phyloP scores from a whole-genome alignment of 2,113 vertebrate genomes.

The Mirza zaza region DNA sequence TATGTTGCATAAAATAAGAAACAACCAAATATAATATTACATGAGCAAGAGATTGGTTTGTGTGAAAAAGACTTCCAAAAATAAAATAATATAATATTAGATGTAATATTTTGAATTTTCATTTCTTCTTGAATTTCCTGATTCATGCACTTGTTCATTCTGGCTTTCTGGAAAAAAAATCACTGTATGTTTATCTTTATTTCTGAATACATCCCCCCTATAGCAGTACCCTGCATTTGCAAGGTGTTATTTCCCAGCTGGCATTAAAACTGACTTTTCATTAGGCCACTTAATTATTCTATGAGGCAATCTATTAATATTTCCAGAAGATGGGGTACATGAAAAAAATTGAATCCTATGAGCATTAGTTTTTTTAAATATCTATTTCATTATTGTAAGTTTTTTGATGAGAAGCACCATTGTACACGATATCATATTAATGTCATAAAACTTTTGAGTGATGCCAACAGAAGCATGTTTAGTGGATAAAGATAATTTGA shows the following conservation, averaged over 20 bases:
- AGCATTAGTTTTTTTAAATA: background rate
- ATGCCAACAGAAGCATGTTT: background rate
- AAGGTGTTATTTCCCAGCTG: background rate
- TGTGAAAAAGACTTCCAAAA: background rate
- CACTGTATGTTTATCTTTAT: constrained; percentile 17
- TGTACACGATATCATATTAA: background rate
- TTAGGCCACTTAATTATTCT: background rate
- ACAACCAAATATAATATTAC: background rate
- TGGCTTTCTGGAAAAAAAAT: background rate
- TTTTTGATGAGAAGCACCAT: background rate
- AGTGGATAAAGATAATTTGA: background rate
- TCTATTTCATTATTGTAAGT: background rate
- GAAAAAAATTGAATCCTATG: background rate
- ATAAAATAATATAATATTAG: background rate
- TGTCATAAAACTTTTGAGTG: background rate
- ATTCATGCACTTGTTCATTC: constrained; percentile 1
- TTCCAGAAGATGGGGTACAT: background rate
- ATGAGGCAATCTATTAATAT: background rate
- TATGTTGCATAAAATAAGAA: background rate
- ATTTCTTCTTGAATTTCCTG: constrained; percentile 17
- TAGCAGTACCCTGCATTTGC: background rate
- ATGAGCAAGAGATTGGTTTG: background rate
- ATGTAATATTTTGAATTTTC: background rate
- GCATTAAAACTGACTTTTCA: background rate
- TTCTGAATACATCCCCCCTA: background rate